Percentiles rank a stretch among this genome's conserved stretches.
These are phyloP conservation scores for Axea sp. DNA, from an alignment of 2,888 invertebrate species.

Conservation along the genomic window DNA sequence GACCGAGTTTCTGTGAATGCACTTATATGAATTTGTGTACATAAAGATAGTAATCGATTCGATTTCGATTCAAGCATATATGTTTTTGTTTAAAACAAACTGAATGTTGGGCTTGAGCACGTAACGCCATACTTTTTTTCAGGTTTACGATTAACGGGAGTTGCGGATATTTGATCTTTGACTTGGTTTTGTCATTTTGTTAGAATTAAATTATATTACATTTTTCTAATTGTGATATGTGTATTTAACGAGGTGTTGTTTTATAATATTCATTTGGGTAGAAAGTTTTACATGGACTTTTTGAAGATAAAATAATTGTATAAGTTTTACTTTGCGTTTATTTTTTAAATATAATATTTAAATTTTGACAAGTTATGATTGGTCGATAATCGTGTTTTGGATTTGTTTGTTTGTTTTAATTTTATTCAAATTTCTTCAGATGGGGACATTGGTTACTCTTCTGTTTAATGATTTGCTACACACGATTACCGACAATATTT, in stretches of 20 bases:
- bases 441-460: too few relatives aligned
- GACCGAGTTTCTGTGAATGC: slow-evolving; percentile 34
- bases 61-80: neutral
- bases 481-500: too few relatives aligned
- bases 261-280: too few relatives aligned
- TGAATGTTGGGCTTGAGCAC: slow-evolving; percentile 39
- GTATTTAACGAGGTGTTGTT: slow-evolving; percentile 29
- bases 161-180: slow-evolving; percentile 23
- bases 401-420: slow-evolving; percentile 3
- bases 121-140: slow-evolving; percentile 33
- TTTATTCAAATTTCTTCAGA: neutral
- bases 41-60: neutral
- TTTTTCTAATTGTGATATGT: slow-evolving; percentile 33
- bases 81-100: slow-evolving; percentile 16
- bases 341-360: neutral
- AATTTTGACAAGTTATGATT: slow-evolving; percentile 3
- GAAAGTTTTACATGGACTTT: too few relatives aligned
- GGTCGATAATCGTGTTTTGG: slow-evolving; percentile 4
- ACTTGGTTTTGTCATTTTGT: slow-evolving; percentile 26
- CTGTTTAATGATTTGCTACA: too few relatives aligned
- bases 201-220: slow-evolving; percentile 15
- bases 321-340: neutral
- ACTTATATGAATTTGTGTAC: slow-evolving; percentile 12
- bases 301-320: too few relatives aligned
- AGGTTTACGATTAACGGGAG: slow-evolving; percentile 41